A percentile compares a stretch with the other conserved stretches of the same genome.
phyloP scores from a whole-genome alignment of 2,888 invertebrate species.

The Zeuzera pyrina region DNA sequence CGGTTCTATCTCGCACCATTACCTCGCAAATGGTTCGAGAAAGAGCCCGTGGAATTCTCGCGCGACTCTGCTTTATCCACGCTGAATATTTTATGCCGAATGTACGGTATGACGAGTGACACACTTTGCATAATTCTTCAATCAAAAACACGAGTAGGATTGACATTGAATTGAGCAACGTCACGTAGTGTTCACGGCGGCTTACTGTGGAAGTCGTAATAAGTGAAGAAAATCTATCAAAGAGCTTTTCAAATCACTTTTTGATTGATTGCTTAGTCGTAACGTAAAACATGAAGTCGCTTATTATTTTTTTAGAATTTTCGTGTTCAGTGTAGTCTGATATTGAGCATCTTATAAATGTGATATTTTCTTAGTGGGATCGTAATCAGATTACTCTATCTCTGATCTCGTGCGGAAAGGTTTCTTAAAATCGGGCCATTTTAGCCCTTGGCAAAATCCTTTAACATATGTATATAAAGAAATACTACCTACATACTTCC shows the following conservation, averaged over 20 bases:
- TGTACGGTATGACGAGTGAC: slow-evolving; percentile 30
- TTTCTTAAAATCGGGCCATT: slow-evolving; percentile 9
- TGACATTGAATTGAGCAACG: slow-evolving; percentile 31
- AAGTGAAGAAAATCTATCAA: too few relatives aligned
- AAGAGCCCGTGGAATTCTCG: slow-evolving; percentile 30
- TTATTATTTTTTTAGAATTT: too few relatives aligned
- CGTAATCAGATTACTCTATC: slow-evolving; percentile 44
- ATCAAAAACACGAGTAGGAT: slow-evolving; percentile 29
- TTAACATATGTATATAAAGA: too few relatives aligned
- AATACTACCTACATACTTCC: too few relatives aligned
- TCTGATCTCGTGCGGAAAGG: slow-evolving; percentile 18
- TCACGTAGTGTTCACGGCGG: slow-evolving; percentile 23
- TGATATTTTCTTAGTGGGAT: slow-evolving; percentile 35
- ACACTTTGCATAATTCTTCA: slow-evolving; percentile 36
- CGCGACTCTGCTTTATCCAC: slow-evolving; percentile 31
- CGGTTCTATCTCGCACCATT: slow-evolving; percentile 40
- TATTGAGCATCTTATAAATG: too few relatives aligned
- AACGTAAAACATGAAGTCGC: too few relatives aligned
- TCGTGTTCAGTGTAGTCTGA: too few relatives aligned
- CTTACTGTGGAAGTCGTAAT: too few relatives aligned
- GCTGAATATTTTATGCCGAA: slow-evolving; percentile 27
- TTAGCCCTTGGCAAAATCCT: background rate
- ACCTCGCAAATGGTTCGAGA: slow-evolving; percentile 43
- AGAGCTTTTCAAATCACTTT: too few relatives aligned
- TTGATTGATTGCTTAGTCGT: too few relatives aligned